Evolutionary conservation across 2,113 vertebrate species (phyloP).

Genomic region (Telmatochromis sp.): DNA sequence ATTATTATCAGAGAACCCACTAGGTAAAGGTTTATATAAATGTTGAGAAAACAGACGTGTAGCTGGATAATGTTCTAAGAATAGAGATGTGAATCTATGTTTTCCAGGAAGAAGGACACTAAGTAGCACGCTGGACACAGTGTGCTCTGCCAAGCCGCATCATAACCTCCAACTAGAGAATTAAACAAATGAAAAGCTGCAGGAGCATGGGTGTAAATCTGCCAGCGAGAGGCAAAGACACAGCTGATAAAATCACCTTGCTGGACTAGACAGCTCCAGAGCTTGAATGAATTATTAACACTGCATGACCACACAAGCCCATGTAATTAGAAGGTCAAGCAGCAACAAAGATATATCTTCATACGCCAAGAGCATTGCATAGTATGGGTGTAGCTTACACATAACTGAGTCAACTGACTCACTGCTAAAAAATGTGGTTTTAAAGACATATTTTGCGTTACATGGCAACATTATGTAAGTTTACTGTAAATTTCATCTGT

Average conservation of each 20-base stretch:
- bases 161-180: constrained; percentile 50
- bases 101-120: constrained; percentile 27
- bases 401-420: not conserved
- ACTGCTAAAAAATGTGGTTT: not conserved
- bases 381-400: not conserved
- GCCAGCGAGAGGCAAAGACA: constrained; percentile 19
- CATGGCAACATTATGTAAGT: not conserved
- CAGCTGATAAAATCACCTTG: constrained; percentile 28
- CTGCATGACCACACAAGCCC: not conserved
- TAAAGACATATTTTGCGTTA: not conserved
- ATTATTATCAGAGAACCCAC: not conserved
- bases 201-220: constrained; percentile 59
- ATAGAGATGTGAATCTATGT: not conserved
- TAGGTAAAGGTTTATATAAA: constrained; percentile 7
- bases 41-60: not conserved
- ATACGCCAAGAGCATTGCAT: not conserved
- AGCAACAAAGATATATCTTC: not conserved
- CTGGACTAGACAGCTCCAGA: not conserved
- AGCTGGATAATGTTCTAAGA: not conserved
- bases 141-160: constrained; percentile 42
- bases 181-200: constrained; percentile 66
- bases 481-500: not conserved
- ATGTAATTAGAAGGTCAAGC: constrained; percentile 2
- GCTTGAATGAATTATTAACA: not conserved
- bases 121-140: not conserved